phyloP scores from a whole-genome alignment of 1,140 invertebrate species.

The Drosophila orena region DNA sequence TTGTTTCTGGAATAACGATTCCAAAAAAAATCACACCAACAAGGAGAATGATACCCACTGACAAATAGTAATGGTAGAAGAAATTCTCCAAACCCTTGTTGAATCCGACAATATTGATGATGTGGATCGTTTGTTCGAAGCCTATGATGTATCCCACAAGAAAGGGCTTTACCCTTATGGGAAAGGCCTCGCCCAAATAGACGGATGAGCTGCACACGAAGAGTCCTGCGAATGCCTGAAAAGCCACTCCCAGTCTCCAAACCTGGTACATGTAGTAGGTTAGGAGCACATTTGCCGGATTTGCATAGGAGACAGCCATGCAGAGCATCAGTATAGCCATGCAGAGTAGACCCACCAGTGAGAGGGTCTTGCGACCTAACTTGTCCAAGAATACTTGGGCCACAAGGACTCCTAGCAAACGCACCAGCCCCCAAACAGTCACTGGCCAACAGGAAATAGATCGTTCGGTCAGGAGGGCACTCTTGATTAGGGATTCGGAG shows the following conservation, averaged over 20 bases:
- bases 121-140: conserved; percentile 61
- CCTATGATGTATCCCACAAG: conserved; percentile 49
- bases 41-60: conserved; percentile 58
- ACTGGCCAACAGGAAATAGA: conserved; percentile 54
- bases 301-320: conserved; percentile 57
- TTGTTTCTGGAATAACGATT: conserved; percentile 55
- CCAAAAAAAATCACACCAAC: conserved; percentile 41
- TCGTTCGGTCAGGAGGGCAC: conserved; percentile 21
- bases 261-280: conserved; percentile 50
- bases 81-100: background rate
- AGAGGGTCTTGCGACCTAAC: conserved; percentile 57
- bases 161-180: conserved; percentile 56
- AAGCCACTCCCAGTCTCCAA: conserved; percentile 45
- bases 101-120: conserved; percentile 58
- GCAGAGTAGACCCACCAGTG: conserved; percentile 47
- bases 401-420: conserved; percentile 46
- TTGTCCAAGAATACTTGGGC: conserved; percentile 40
- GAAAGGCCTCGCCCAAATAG: conserved; percentile 71
- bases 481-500: conserved; percentile 42
- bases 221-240: conserved; percentile 69
- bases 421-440: conserved; percentile 49
- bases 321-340: conserved; percentile 64
- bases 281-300: background rate
- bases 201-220: conserved; percentile 55
- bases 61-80: conserved; percentile 55